Percentiles rank a stretch among this genome's conserved stretches.
Conservation (phyloP, 2,113 vertebrate genomes). For the Heteronetta atricapilla region DNA sequence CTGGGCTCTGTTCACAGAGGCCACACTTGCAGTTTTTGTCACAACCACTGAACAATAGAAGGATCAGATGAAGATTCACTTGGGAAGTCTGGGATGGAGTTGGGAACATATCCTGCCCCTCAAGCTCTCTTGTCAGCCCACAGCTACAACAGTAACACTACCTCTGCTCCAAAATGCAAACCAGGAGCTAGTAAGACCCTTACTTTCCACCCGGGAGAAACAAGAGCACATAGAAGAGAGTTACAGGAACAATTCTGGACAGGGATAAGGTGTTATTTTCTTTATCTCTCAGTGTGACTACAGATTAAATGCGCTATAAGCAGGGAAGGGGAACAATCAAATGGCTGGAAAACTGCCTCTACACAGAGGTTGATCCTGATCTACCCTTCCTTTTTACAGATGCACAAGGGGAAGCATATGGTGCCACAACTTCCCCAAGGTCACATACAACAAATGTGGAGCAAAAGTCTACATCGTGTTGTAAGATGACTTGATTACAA, state of each 20-base stretch:
- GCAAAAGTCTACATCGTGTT: not conserved
- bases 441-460: not conserved
- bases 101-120: not conserved
- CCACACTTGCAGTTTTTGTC: not conserved
- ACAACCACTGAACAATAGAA: not conserved
- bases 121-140: not conserved
- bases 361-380: not conserved
- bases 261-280: not conserved
- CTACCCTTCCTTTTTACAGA: not conserved
- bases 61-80: not conserved
- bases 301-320: not conserved
- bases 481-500: slow-evolving; percentile 47
- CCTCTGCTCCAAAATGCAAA: not conserved
- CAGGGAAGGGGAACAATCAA: not conserved
- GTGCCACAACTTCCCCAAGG: not conserved
- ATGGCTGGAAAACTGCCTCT: not conserved
- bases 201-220: not conserved
- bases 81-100: not conserved
- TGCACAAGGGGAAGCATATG: not conserved
- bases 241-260: not conserved
- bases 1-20: too few species aligned
- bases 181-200: not conserved
- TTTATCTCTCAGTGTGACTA: not conserved
- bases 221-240: not conserved
- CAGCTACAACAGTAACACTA: not conserved